Conservation (phyloP, 2,113 vertebrate species). For the Scatophagus argus region DNA sequence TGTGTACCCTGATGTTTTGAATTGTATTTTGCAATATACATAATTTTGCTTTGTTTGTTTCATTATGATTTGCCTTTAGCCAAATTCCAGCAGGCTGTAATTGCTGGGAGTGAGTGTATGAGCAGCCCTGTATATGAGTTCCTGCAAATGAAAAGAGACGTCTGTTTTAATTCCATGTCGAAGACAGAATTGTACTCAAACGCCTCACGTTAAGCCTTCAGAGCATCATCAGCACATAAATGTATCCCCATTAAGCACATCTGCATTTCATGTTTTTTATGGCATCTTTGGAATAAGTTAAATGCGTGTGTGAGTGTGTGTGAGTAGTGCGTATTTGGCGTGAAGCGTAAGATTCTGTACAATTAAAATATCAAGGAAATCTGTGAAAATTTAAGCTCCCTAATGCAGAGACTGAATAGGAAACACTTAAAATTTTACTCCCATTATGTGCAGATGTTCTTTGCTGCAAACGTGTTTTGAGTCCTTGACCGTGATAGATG, state of each 20-base stretch:
- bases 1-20: conserved; percentile 40
- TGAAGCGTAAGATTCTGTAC: conserved; percentile 8
- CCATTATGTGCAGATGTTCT: conserved; percentile 62
- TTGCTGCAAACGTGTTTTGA: conserved; percentile 64
- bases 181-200: conserved; percentile 35
- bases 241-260: conserved; percentile 32
- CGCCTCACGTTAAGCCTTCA: conserved; percentile 28
- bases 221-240: conserved; percentile 16
- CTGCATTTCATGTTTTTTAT: conserved; percentile 40
- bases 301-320: conserved; percentile 16
- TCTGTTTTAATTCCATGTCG: conserved; percentile 39
- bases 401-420: conserved; percentile 26
- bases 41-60: conserved; percentile 76
- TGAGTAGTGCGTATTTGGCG: background rate
- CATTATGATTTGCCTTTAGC: conserved; percentile 63
- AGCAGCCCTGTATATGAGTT: conserved; percentile 52
- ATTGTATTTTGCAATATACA: conserved; percentile 56
- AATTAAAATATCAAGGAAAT: conserved; percentile 42
- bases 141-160: conserved; percentile 46
- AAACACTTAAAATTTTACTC: conserved; percentile 38
- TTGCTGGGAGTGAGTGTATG: conserved; percentile 63
- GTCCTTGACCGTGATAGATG: conserved; percentile 62
- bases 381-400: conserved; percentile 29
- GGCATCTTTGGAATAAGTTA: conserved; percentile 32
- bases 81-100: conserved; percentile 71